These are phyloP conservation scores for Amblyornis subalaris DNA, from an alignment of 2,113 vertebrate genomes.

Conservation along the genomic window DNA sequence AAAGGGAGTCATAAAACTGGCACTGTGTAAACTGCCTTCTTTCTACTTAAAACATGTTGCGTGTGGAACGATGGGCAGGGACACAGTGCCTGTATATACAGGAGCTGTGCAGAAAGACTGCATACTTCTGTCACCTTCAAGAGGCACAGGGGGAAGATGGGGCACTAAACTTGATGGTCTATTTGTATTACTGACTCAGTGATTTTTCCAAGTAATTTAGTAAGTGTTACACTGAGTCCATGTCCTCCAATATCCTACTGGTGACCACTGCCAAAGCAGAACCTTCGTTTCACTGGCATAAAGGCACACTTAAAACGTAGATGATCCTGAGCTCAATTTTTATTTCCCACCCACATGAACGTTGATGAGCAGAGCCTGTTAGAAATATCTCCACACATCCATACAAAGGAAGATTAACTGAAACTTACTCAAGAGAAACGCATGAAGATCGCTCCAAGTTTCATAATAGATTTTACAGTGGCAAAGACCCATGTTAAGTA, in stretches of 20 bases:
- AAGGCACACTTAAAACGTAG: not conserved
- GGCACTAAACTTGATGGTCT: not conserved
- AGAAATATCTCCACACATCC: not conserved
- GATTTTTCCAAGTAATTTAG: not conserved
- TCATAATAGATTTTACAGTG: not conserved
- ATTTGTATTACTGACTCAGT: not conserved
- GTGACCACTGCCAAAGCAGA: not conserved
- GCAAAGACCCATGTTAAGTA: not conserved
- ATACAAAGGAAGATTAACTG: not conserved
- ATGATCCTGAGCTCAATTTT: not conserved
- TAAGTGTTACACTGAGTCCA: not conserved
- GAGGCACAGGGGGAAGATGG: not conserved
- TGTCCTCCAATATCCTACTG: not conserved
- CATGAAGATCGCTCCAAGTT: not conserved
- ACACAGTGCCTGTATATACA: not conserved
- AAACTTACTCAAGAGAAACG: not conserved
- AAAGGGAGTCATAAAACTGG: slow-evolving; percentile 20
- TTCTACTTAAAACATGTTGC: not conserved
- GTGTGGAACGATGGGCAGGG: not conserved
- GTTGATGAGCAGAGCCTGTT: not conserved
- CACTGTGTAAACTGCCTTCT: not conserved
- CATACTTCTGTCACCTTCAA: not conserved
- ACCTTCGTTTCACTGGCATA: not conserved
- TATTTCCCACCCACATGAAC: rapidly evolving
- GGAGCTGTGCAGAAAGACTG: not conserved